phyloP scores from a whole-genome alignment of 2,113 vertebrate genomes.

The Scopus umbretta region DNA sequence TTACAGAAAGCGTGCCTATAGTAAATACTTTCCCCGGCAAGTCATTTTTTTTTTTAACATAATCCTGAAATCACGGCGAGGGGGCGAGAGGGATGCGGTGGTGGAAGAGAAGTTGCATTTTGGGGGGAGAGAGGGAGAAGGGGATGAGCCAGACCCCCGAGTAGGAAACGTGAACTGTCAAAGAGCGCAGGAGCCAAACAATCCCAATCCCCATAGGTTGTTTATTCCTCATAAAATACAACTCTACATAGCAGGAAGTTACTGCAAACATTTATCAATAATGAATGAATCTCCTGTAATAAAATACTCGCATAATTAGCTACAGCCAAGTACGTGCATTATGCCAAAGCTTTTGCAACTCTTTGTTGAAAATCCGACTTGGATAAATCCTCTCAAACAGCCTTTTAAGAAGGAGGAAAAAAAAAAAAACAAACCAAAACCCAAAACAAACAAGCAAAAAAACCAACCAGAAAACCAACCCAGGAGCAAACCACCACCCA shows the following conservation, averaged over 20 bases:
- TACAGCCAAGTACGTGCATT: slow-evolving; percentile 68
- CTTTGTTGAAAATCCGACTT: slow-evolving; percentile 58
- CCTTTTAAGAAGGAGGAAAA: not conserved
- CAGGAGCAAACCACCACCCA: not conserved
- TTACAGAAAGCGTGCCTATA: not conserved
- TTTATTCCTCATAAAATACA: slow-evolving; percentile 72
- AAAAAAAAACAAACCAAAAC: no score
- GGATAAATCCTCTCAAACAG: slow-evolving; percentile 59
- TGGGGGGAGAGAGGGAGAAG: not conserved
- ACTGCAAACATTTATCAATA: slow-evolving; percentile 79
- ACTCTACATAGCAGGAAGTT: slow-evolving; percentile 65
- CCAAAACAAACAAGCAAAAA: no score
- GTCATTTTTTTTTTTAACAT: not conserved
- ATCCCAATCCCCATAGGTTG: slow-evolving; percentile 57
- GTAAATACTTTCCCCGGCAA: not conserved
- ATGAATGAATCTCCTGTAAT: slow-evolving; percentile 79
- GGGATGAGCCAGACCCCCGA: not conserved
- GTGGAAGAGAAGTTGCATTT: not conserved
- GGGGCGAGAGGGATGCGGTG: not conserved
- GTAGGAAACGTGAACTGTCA: not conserved
- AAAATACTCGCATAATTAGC: slow-evolving; percentile 74
- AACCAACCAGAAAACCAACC: no score
- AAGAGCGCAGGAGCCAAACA: not conserved
- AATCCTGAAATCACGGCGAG: not conserved
- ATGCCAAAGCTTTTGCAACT: slow-evolving; percentile 64